These are phyloP conservation scores for Brachionus calyciflorus DNA, from an alignment of 1,140 invertebrate genomes.

Conservation along the genomic window DNA sequence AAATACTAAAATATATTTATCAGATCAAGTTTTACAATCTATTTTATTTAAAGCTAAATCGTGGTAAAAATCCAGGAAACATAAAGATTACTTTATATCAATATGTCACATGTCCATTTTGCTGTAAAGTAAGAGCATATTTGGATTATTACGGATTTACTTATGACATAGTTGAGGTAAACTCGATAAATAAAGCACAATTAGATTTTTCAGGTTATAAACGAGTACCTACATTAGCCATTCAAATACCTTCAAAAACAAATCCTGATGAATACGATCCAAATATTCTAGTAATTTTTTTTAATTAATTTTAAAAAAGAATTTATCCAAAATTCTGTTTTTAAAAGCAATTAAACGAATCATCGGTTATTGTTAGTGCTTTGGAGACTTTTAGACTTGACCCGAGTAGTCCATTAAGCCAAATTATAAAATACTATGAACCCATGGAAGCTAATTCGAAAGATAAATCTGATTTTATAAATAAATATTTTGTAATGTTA, in stretches of 20 bases:
- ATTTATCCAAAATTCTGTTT: background rate
- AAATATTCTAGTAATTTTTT: conserved; percentile 17
- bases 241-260: conserved; percentile 64
- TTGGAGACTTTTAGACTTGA: conserved; percentile 67
- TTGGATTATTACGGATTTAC: conserved; percentile 88
- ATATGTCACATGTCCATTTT: conserved; percentile 66
- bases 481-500: conserved; percentile 92
- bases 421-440: conserved; percentile 26
- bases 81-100: conserved; percentile 47
- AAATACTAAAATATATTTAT: background rate
- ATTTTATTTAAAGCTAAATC: background rate
- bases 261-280: conserved; percentile 51
- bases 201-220: conserved; percentile 89
- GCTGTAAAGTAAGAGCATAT: conserved; percentile 89
- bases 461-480: conserved; percentile 71
- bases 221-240: conserved; percentile 79
- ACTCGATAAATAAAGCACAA: conserved; percentile 82
- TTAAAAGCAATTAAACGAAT: conserved; percentile 79
- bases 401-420: background rate
- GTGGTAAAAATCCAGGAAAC: conserved; percentile 44
- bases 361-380: conserved; percentile 85
- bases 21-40: background rate
- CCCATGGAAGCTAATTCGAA: conserved; percentile 63
- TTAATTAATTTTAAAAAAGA: background rate
- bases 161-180: conserved; percentile 94